Evolutionary conservation across 2,888 invertebrate genomes (phyloP), one percentile per base, ranked within the genome.

Genomic region (Aphodius granarius): DNA sequence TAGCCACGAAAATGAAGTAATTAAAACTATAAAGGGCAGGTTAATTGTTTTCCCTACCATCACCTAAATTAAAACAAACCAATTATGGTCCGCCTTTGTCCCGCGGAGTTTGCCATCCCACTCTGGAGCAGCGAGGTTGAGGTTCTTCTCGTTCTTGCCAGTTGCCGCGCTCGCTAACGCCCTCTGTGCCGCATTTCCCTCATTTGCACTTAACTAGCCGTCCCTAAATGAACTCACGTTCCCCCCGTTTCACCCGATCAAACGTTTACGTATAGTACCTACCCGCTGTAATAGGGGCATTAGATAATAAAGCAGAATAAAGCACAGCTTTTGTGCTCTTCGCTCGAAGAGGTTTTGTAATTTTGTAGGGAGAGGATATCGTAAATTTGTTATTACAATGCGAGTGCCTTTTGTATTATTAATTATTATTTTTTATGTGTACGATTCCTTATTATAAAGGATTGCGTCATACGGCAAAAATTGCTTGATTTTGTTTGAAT

Each of bases 1-100:
- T 91, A 90, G 90, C 89, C 89, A 89, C 89, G 90, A 90, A 90
- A 91, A 92, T 91, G 91, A 91, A 91, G 91, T 92, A 91, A 92
- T 92, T 92, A 91, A 91, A 92, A 91, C 91, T 91, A 92, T 91
- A 91, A 91, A 91, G 91, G 91, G 91, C 89, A 90, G 89, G 91
- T 91, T 91, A 91, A 92, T 91, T 92, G 91, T 86, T 86, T 87
- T 87, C 86, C 87, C 87, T 86, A 86, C 85, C 86, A 86, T 85
- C 86, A 83, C 86, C 86, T 87, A 87, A 87, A 87, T 87, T 87
- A 87, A 87, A 87, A 87, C 87, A 86, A 86, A 84, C 86, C 87
- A 87, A 87, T 87, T 87, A 87, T 84, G 86, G 86, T 83, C 80
- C 82, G 83, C 84, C 84, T 84, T 85, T 85, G 86, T 86, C 83